Evolutionary conservation across 92 coral and sea anemone species (phyloP), one percentile per base, ranked within the genome.

Genomic region (Epizoanthus stellaris): DNA sequence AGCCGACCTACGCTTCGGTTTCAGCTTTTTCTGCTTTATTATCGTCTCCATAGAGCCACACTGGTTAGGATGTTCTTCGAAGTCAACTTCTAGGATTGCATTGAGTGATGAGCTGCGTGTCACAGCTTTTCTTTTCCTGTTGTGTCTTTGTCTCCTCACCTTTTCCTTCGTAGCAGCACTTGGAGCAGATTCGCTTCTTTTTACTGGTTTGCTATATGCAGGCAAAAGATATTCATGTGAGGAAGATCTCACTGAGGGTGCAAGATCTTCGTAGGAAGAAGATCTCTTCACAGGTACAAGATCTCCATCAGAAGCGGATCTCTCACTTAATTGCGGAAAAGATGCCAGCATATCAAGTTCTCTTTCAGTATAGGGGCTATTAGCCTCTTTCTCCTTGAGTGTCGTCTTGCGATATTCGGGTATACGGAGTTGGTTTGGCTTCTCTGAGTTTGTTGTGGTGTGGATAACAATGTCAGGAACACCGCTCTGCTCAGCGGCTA

Each of bases 151-250:
- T 45, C 54, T 40, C 36, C 21, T 21, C 4, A 90, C 59, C 19
- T 68, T 85, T 71, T 93, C 88, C 65, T 85, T 91, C 19, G 94
- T 86, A 47, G 57, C 45, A 20, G 82, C 13, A 66, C 92, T 87
- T 38, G 98, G 98, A 30, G 87, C 91, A 13, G 98, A 94, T 21
- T 80, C 87, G 6, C 91, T 80, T 69, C 95, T 77, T 45, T 75
- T 82, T 19, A 90, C 49, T 36, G 88, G 82, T 25, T 70, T 88
- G 17, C 58, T 49, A 68, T 71, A 40, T 56, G 81, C 75, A 12
- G 85, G 86, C 4, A 73, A 16, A 21, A 69, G 73, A 56, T 85
- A 77, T 16, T 60, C 82, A 47, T 38, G 16, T 52, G 45, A 42
- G 40, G 83, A 63, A 4, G 83, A 13, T 79, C 45, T 43, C 25